phyloP scores from a whole-genome alignment of 2,113 vertebrate genomes.

The Alligator mississippiensis region DNA sequence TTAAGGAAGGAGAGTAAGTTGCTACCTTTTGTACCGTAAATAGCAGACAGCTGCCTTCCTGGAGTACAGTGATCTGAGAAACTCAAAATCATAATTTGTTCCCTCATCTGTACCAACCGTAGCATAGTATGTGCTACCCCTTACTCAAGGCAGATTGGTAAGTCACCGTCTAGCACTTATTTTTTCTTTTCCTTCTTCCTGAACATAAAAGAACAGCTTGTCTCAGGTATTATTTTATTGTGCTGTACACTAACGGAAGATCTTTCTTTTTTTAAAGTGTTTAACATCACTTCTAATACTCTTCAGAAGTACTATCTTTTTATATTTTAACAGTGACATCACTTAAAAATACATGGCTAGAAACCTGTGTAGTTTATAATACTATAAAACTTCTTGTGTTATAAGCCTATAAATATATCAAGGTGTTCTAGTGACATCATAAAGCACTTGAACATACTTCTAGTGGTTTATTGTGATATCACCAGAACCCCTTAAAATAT shows the following conservation, averaged over 20 bases:
- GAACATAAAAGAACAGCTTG: not conserved
- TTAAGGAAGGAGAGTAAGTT: not conserved
- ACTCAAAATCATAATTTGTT: not conserved
- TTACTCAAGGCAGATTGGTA: not conserved
- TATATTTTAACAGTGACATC: not conserved
- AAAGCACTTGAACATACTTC: not conserved
- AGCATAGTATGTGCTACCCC: not conserved
- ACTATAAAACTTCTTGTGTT: conserved; percentile 13
- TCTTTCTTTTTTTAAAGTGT: not conserved
- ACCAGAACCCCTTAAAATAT: not conserved
- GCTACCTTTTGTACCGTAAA: not conserved
- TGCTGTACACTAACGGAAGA: not conserved
- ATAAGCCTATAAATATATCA: not conserved
- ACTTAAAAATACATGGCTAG: conserved; percentile 8
- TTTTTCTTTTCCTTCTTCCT: not conserved
- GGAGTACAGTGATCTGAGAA: not conserved
- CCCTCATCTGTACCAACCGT: not conserved
- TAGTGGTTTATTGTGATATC: not conserved
- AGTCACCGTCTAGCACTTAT: not conserved
- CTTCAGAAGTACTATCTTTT: not conserved
- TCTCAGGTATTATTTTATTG: not conserved
- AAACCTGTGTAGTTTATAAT: not conserved
- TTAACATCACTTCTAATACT: not conserved
- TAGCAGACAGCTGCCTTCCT: not conserved
- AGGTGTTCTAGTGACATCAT: not conserved